A percentile compares a stretch with the other conserved stretches of the same genome.
Evolutionary conservation across 1,140 invertebrate species (phyloP).

Genomic region (Hestina assimilis): DNA sequence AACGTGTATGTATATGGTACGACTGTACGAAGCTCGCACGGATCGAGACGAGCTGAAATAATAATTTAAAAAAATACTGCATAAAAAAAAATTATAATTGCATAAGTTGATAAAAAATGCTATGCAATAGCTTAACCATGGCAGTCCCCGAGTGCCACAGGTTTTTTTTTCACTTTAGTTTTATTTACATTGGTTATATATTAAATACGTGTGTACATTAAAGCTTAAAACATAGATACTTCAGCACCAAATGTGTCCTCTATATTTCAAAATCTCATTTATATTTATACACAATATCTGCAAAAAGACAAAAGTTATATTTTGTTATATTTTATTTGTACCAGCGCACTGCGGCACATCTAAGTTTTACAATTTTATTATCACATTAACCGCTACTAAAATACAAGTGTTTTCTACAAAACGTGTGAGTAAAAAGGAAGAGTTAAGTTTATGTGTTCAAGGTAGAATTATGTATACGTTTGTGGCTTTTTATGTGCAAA

Average conservation of each 20-base stretch:
- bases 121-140: no score
- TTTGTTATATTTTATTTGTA: background rate
- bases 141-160: no score
- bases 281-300: background rate
- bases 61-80: no score
- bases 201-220: no score
- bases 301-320: background rate
- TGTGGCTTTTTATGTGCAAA: background rate
- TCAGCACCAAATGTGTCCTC: background rate
- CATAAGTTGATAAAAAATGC: no score
- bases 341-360: background rate
- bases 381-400: background rate
- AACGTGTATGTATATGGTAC: no score
- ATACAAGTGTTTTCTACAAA: background rate
- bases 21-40: no score
- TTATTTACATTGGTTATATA: no score
- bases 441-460: background rate
- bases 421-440: background rate
- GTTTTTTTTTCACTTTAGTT: no score
- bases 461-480: background rate
- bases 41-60: no score
- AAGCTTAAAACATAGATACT: no score
- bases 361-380: slow-evolving; percentile 1
- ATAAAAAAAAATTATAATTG: no score
- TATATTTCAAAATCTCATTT: background rate